phyloP scores from a whole-genome alignment of 2,888 invertebrate species.

The Altica lythri region DNA sequence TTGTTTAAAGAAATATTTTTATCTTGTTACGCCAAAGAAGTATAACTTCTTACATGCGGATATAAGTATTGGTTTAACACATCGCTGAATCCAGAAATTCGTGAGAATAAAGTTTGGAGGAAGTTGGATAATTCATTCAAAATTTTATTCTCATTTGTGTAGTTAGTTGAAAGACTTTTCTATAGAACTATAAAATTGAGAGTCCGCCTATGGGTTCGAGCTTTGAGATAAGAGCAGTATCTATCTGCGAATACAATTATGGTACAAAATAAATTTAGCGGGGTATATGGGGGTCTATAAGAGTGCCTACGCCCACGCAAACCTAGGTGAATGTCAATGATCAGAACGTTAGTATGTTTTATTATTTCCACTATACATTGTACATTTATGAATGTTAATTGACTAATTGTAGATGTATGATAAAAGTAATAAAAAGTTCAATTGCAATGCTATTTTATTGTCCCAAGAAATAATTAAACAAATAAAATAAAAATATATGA shows the following conservation, averaged over 20 bases:
- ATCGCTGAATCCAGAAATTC: background rate
- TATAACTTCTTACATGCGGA: background rate
- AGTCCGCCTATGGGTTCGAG: slow-evolving; percentile 29
- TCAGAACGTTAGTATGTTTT: background rate
- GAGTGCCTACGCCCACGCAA: slow-evolving; percentile 10
- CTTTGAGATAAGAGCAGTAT: slow-evolving; percentile 29
- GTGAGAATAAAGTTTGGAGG: background rate
- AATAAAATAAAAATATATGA: too few species aligned
- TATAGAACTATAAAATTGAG: slow-evolving; percentile 14
- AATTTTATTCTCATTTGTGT: background rate
- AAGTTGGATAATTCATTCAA: background rate
- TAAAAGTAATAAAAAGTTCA: too few species aligned
- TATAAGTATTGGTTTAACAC: background rate
- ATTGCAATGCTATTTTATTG: too few species aligned
- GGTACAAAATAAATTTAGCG: slow-evolving; percentile 24
- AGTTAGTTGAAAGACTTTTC: slow-evolving; percentile 24
- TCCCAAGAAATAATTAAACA: too few species aligned
- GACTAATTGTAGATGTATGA: too few species aligned
- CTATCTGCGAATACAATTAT: slow-evolving; percentile 30
- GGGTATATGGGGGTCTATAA: slow-evolving; percentile 13
- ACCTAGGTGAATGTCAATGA: slow-evolving; percentile 1
- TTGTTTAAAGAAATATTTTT: too few species aligned
- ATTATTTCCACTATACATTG: too few species aligned
- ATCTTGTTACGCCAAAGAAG: too few species aligned
- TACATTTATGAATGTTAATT: too few species aligned